Evolutionary conservation across 2,888 invertebrate genomes (phyloP).

Genomic region (Poecilobothrus nobilitatus): DNA sequence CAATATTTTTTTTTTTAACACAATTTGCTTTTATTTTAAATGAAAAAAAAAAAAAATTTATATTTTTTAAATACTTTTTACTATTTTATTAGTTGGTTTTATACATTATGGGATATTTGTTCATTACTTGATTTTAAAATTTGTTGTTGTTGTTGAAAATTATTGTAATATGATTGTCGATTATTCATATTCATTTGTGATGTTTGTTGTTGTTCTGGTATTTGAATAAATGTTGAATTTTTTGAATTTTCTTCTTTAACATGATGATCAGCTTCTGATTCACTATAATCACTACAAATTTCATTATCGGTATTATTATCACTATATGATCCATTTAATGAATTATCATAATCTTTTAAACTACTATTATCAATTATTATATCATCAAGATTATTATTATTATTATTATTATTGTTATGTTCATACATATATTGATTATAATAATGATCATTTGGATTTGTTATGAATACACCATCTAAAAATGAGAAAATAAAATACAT

Average conservation of each 20-base stretch:
- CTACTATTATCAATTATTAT: background rate
- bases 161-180: no score
- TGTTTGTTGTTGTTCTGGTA: constrained; percentile 1
- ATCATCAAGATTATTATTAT: background rate
- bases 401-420: background rate
- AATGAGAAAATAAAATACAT: constrained; percentile 8
- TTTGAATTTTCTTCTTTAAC: constrained; percentile 15
- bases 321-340: background rate
- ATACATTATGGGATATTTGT: no score
- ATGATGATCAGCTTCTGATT: constrained; percentile 33
- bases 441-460: constrained; percentile 13
- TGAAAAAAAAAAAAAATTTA: no score
- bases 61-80: no score
- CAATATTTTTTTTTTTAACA: no score
- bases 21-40: no score
- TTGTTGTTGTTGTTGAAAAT: background rate
- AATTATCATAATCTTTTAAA: background rate
- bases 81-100: no score
- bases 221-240: background rate
- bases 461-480: constrained; percentile 7
- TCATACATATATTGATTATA: constrained; percentile 10
- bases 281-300: constrained; percentile 31
- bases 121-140: background rate
- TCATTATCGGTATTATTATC: constrained; percentile 23
- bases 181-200: background rate